phyloP scores from a whole-genome alignment of 2,888 invertebrate genomes.

The Mythimna impura region DNA sequence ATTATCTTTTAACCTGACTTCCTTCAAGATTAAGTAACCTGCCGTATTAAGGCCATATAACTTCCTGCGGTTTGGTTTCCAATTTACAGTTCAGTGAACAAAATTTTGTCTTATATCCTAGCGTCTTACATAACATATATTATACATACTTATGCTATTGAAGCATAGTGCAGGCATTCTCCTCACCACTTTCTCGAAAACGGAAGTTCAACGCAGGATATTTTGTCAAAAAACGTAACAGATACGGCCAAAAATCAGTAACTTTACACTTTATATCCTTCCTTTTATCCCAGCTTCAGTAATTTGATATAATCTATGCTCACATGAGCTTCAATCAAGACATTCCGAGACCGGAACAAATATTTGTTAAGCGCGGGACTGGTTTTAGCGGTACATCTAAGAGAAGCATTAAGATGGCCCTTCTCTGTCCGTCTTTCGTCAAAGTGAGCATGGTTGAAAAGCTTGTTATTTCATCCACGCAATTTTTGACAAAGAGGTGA shows the following conservation, averaged over 20 bases:
- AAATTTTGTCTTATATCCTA: constrained; percentile 13
- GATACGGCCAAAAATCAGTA: constrained; percentile 14
- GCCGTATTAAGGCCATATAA: constrained; percentile 61
- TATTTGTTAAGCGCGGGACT: constrained; percentile 55
- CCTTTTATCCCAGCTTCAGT: constrained; percentile 30
- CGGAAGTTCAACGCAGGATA: background rate
- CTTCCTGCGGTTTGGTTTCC: constrained; percentile 66
- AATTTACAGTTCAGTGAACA: constrained; percentile 41
- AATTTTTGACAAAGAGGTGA: too few relatives aligned
- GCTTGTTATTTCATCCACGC: too few relatives aligned
- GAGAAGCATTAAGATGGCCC: constrained; percentile 7
- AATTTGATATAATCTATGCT: constrained; percentile 59
- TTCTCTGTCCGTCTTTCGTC: too few relatives aligned
- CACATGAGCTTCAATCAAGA: constrained; percentile 50
- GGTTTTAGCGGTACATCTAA: constrained; percentile 45
- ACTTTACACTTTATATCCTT: constrained; percentile 36
- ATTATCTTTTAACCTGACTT: constrained; percentile 52
- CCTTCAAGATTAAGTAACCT: constrained; percentile 63
- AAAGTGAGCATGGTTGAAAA: too few relatives aligned
- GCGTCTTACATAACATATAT: background rate
- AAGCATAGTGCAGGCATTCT: background rate
- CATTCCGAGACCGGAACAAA: constrained; percentile 61
- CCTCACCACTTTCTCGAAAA: background rate
- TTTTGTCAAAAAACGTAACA: background rate
- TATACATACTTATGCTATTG: background rate